Base-by-base conservation (phyloP, 2,888 invertebrate species). In the Sepiola atlantica region DNA sequence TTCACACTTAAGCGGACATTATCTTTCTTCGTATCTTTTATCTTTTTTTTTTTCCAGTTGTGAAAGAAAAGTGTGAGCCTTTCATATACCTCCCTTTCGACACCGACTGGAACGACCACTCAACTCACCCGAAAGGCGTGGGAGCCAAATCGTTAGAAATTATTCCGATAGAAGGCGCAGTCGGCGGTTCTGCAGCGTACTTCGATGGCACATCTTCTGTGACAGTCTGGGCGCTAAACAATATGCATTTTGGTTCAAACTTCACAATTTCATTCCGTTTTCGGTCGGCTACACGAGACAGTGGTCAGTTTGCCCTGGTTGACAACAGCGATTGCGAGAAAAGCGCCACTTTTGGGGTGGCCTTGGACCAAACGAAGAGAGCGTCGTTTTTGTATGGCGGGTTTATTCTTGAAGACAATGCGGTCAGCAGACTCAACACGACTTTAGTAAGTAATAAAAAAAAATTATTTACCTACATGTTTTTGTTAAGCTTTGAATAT, bases 291-390 rank as follows among this genome's bases (percentile, higher is more conserved):
- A 32, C 90, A 18, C 24, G 54, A n/a, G 55, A 90, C 45, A 57
- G n/a, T 10, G 90, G 61, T 28, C 91, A 94, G 93, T 95, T 94
- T 91, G 95, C 95, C 24, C 91, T 95, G 21, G 94, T 95, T 14
- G 95, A 95, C 94, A 95, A 95, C 95, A 95, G 95, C 90, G 95
- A 95, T 94, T 95, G 95, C 91, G 95, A 95, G 24, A 95, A 95
- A 92, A 95, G 95, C 55, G 95, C 95, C 18, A 95, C 95, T 16
- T 95, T 95, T 90, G 95, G 95, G 6, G 95, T 95, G 55, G 95
- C 95, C n/a, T 55, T 95, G 55, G 93, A 95, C 92, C 92, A 61
- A 21, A 94, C 94, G 0, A 54, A 77, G 10, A 94, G 57, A 91
- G 91, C 93, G 16, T 95, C 94, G 24, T 94, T 95, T 3, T 54